Evolutionary conservation across 2,888 invertebrate species (phyloP), one percentile per base, ranked within the genome.

Genomic region (Philonicus albiceps): DNA sequence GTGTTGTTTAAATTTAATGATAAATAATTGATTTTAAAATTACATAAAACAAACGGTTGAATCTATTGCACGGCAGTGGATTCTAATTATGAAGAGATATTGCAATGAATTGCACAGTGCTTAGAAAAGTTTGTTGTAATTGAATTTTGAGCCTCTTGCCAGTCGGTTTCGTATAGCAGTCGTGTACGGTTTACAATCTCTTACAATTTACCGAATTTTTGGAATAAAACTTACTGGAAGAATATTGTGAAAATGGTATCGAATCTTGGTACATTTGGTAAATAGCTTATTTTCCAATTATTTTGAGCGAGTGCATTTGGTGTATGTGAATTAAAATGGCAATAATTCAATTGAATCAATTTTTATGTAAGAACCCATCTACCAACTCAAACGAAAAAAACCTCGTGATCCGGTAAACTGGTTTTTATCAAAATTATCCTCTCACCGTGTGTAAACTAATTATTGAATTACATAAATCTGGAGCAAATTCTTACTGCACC

Each of bases 81-180:
- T 43, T 43, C 40, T 13, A 43, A 16, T 43, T 16, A 13, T n/a
- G 5, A 7, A n/a, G 49, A 87, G 90, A 90, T 86, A 49, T 49
- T n/a, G n/a, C 49, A 19, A 6, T 49, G 5, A 16, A n/a, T 49
- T 6, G n/a, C 49, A 6, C 16, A 19, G n/a, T n/a, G 49, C 49
- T 49, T 43, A n/a, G n/a, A 49, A n/a, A 49, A 49, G 5, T 49
- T n/a, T 43, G 11, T 43, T 43, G 16, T 43, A 43, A n/a, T n/a
- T 49, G n/a, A 49, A 49, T 49, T 49, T 49, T 6, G n/a, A 49
- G n/a, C 16, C 49, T 6, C n/a, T 49, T 6, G 49, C 19, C n/a
- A 49, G n/a, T 49, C 49, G 19, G 7, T 49, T 49, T 49, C 5
- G 16, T n/a, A 49, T 1, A n/a, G n/a, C n/a, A 49, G 49, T n/a